phyloP scores from a whole-genome alignment of 2,888 invertebrate species.

The Drosophila maculinotata region DNA sequence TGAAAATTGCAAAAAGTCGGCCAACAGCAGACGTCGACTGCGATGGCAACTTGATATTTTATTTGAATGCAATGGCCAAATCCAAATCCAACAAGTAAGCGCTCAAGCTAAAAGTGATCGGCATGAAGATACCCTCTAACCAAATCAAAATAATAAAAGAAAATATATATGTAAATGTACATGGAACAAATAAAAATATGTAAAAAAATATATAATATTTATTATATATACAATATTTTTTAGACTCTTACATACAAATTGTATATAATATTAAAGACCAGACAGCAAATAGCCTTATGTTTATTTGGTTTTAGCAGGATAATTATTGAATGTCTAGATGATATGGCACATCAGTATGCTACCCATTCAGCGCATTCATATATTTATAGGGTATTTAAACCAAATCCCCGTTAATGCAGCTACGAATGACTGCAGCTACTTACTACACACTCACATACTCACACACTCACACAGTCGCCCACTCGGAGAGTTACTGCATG shows the following conservation, averaged over 20 bases:
- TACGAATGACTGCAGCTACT: constrained; percentile 55
- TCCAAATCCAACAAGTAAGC: constrained; percentile 7
- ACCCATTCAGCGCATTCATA: not conserved
- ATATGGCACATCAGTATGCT: not conserved
- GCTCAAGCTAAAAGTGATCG: not conserved
- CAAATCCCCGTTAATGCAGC: constrained; percentile 71
- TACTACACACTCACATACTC: constrained; percentile 21
- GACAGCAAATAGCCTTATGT: too few species aligned
- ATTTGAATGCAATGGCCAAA: constrained; percentile 64
- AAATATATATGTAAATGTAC: too few species aligned
- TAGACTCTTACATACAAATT: too few species aligned
- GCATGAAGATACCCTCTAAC: not conserved
- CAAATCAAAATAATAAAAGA: not conserved
- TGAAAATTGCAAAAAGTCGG: constrained; percentile 58
- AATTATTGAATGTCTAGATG: too few species aligned
- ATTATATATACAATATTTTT: too few species aligned
- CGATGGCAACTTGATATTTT: constrained; percentile 67
- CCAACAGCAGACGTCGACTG: constrained; percentile 17
- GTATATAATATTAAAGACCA: too few species aligned
- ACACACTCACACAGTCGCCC: constrained; percentile 2
- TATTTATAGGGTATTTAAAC: constrained; percentile 35
- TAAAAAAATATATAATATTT: too few species aligned
- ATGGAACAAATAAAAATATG: too few species aligned
- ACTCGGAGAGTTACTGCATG: constrained; percentile 26
- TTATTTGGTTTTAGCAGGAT: too few species aligned